Evolutionary conservation across 1,140 invertebrate genomes (phyloP).

Genomic region (Danaus plexippus): DNA sequence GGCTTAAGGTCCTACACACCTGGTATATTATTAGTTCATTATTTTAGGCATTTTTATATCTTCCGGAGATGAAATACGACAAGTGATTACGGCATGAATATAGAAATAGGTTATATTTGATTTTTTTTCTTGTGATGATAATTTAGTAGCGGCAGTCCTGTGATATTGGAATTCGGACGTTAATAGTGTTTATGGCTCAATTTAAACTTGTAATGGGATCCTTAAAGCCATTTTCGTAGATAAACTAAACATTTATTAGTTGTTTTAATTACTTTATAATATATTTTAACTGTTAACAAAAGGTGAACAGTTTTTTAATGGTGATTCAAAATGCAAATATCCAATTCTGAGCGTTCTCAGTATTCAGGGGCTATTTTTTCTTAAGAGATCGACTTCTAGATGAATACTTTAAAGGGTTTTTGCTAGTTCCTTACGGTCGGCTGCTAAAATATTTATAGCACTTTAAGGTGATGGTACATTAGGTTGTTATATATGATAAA

Average conservation of each 20-base stretch:
- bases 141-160: slow-evolving; percentile 26
- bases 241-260: slow-evolving; percentile 20
- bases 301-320: not conserved
- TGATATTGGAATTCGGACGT: slow-evolving; percentile 32
- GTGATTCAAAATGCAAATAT: too few species aligned
- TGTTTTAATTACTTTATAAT: slow-evolving; percentile 18
- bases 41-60: slow-evolving; percentile 66
- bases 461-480: not conserved
- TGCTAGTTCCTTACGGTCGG: slow-evolving; percentile 3
- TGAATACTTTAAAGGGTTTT: slow-evolving; percentile 19
- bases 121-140: slow-evolving; percentile 35
- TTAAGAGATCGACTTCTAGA: slow-evolving; percentile 10
- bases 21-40: slow-evolving; percentile 60
- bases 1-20: slow-evolving; percentile 34
- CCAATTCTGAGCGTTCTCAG: too few species aligned
- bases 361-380: slow-evolving; percentile 7
- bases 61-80: slow-evolving; percentile 60
- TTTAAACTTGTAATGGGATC: slow-evolving; percentile 32
- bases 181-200: slow-evolving; percentile 42
- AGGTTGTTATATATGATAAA: not conserved
- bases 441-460: slow-evolving; percentile 12
- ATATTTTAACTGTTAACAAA: slow-evolving; percentile 4
- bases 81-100: slow-evolving; percentile 39
- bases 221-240: slow-evolving; percentile 21
- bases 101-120: slow-evolving; percentile 32